Evolutionary conservation across 2,888 invertebrate species (phyloP), one percentile per base, ranked within the genome.

Genomic region (Chironomus tentans): DNA sequence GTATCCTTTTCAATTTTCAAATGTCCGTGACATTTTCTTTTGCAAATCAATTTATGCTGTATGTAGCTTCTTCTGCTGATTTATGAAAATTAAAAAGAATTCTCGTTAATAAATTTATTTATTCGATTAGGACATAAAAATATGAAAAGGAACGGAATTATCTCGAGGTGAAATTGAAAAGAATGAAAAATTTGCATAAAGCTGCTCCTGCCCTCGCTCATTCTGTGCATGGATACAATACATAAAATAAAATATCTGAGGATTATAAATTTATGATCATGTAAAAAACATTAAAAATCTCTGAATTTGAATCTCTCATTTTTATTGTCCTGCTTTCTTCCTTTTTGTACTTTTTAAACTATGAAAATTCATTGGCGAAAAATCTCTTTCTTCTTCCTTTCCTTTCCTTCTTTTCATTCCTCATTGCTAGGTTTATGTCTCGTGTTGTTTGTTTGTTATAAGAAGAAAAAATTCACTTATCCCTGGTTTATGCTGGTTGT

Each of bases 381-480:
- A 47, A 47, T 47, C 47, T 47, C 13, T 28, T 28, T 28, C 28
- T 28, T 28, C 5, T 28, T 5, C 28, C 28, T 38, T 38, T 1
- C 10, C 38, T 7, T 38, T 38, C 3, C 28, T 50, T 50, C 48
- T 48, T 48, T 50, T 50, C 50, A 50, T 50, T 50, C 15, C n/a
- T 38, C 10, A 50, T 12, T 13, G 13, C 50, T 50, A n/a, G 5
- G 4, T 50, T 50, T 50, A 50, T 50, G 13, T 50, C 50, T 50
- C 50, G 0, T 15, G 50, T 50, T 56, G 15, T 56, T n/a, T 50
- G n/a, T 50, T 56, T 18, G n/a, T 15, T 56, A 38, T 38, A 38
- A 50, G 15, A 56, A 56, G 18, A 70, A 70, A 50, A 70, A 48
- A 28, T 56, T 70, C 56, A 56, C 70, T 70, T 70, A 70, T 70